Evolutionary conservation across 1,140 invertebrate species (phyloP).

Genomic region (Matsumurasca onukii): DNA sequence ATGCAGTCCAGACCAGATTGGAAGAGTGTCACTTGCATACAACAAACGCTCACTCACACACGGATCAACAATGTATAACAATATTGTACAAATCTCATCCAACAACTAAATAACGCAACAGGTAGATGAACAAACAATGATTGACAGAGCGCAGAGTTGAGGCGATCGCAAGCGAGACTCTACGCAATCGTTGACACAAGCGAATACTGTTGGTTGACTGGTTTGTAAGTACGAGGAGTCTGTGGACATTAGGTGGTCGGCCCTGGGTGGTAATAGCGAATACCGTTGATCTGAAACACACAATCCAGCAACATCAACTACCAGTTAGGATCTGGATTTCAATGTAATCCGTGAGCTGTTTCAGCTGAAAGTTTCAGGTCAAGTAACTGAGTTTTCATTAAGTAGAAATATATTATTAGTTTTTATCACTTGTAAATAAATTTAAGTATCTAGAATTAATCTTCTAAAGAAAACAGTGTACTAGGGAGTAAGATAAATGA

Average conservation of each 20-base stretch:
- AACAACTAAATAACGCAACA: not conserved
- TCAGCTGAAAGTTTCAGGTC: no score
- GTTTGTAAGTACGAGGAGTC: not conserved
- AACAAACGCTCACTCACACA: not conserved
- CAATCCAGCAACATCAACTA: no score
- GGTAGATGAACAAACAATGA: conserved; percentile 10
- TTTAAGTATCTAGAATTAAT: no score
- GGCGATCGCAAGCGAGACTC: conserved; percentile 22
- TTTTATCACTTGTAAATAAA: no score
- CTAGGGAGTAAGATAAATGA: no score
- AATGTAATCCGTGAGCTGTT: no score
- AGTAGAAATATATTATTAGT: no score
- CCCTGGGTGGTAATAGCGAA: conserved; percentile 69
- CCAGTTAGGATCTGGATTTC: no score
- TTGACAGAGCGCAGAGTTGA: conserved; percentile 13
- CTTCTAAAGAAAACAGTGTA: no score
- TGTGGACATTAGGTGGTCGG: conserved; percentile 31
- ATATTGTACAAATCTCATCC: conserved; percentile 3
- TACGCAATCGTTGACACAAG: conserved; percentile 35
- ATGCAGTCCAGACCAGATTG: not conserved
- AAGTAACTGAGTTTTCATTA: no score
- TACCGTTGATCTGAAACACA: conserved; percentile 67
- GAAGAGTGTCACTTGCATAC: not conserved
- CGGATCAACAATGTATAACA: conserved; percentile 4
- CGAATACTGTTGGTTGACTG: conserved; percentile 35